phyloP scores from a whole-genome alignment of 2,797 vertebrate genomes.

The Buceros bicornis region DNA sequence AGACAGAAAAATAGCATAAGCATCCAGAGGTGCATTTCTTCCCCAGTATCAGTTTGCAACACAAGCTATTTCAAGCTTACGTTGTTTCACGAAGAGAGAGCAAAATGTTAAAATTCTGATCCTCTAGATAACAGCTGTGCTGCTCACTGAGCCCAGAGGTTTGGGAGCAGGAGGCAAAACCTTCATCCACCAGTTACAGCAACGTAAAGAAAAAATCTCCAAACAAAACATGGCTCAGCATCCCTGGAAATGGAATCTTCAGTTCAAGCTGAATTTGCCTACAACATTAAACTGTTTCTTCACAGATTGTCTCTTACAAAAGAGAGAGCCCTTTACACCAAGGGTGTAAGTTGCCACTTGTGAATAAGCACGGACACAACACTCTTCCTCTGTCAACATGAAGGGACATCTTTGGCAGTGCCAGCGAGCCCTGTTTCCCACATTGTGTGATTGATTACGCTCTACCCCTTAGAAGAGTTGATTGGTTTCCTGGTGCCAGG shows the following conservation, averaged over 20 bases:
- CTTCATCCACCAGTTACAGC: neutral
- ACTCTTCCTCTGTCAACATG: conserved; percentile 14
- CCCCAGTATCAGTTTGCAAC: neutral
- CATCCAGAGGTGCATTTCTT: neutral
- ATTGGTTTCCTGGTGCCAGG: conserved; percentile 85
- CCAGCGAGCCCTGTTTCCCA: conserved; percentile 58
- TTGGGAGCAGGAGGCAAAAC: neutral
- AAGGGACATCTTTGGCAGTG: conserved; percentile 27
- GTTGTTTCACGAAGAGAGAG: neutral
- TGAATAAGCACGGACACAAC: neutral
- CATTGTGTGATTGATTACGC: conserved; percentile 78
- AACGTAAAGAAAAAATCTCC: neutral
- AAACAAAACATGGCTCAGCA: neutral
- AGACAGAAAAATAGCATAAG: neutral
- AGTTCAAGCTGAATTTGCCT: neutral
- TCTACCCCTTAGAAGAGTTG: conserved; percentile 76
- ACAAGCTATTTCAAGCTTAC: neutral
- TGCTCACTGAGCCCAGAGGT: accelerated
- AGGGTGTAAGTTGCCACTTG: neutral
- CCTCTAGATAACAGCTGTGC: neutral
- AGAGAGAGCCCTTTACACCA: accelerated
- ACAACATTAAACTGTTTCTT: neutral
- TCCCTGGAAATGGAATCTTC: neutral
- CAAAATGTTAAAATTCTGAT: neutral
- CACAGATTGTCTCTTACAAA: neutral